These are phyloP conservation scores for Argyrosomus japonicus DNA, from an alignment of 2,113 vertebrate genomes.

Conservation along the genomic window DNA sequence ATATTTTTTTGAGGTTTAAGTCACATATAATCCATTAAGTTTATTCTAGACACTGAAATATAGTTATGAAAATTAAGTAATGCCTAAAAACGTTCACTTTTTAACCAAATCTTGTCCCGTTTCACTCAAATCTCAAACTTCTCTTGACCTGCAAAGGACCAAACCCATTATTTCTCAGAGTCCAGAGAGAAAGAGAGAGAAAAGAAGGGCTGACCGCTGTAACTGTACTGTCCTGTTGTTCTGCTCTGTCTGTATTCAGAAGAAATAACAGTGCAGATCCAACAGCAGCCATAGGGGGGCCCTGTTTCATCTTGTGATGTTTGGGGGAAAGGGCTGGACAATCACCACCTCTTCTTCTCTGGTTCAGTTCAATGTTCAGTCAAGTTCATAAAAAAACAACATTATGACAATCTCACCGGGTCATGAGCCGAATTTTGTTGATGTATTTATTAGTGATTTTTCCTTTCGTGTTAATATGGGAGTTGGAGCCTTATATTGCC, in stretches of 20 bases:
- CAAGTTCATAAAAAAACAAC: slow-evolving; percentile 31
- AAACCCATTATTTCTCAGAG: neutral
- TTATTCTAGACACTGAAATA: neutral
- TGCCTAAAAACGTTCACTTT: neutral
- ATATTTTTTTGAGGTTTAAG: too few species aligned
- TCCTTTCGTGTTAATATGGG: slow-evolving; percentile 25
- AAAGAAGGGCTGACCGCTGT: slow-evolving; percentile 64
- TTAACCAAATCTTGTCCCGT: neutral
- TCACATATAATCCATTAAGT: too few species aligned
- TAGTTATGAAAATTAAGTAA: neutral
- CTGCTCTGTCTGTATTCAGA: slow-evolving; percentile 10
- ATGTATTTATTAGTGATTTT: slow-evolving; percentile 25
- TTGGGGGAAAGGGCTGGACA: slow-evolving; percentile 48
- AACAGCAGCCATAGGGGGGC: slow-evolving; percentile 53
- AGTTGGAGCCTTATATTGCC: slow-evolving; percentile 70
- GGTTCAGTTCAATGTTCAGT: slow-evolving; percentile 26
- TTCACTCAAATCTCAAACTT: neutral
- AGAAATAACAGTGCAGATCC: slow-evolving; percentile 42
- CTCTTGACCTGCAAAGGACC: slow-evolving; percentile 26
- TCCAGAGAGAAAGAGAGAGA: slow-evolving; percentile 26
- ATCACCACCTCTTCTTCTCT: slow-evolving; percentile 39
- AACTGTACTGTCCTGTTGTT: slow-evolving; percentile 42
- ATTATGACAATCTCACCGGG: slow-evolving; percentile 60
- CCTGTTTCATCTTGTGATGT: slow-evolving; percentile 6
- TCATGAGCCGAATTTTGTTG: slow-evolving; percentile 19